phyloP scores from a whole-genome alignment of 1,140 invertebrate species.

The Neomicropteryx cornuta region DNA sequence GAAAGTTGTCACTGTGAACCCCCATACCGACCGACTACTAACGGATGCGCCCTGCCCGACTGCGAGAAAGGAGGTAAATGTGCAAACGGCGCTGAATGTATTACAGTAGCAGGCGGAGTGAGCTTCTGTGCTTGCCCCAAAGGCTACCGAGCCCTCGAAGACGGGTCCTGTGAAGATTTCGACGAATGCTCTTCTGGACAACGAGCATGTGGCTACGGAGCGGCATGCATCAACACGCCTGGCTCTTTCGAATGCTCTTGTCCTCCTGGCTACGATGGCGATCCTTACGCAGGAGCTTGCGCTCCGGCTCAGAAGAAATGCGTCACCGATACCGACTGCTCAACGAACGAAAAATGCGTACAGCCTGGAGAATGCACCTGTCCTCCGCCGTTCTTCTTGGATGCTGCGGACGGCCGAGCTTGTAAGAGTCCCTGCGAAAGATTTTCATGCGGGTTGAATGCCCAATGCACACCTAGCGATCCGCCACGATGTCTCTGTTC shows the following conservation, averaged over 20 bases:
- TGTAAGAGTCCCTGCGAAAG: conserved; percentile 84
- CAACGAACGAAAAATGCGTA: conserved; percentile 78
- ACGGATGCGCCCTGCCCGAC: conserved; percentile 71
- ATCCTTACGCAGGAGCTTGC: conserved; percentile 58
- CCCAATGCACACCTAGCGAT: conserved; percentile 81
- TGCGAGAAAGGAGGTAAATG: conserved; percentile 69
- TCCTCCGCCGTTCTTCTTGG: conserved; percentile 77
- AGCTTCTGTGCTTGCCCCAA: conserved; percentile 83
- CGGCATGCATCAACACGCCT: conserved; percentile 70
- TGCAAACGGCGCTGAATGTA: conserved; percentile 73
- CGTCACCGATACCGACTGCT: conserved; percentile 70
- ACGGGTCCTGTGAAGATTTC: conserved; percentile 72
- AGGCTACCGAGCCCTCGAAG: conserved; percentile 58
- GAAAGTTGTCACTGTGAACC: conserved; percentile 77
- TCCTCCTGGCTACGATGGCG: conserved; percentile 54
- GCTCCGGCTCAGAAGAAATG: conserved; percentile 71
- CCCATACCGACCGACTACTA: conserved; percentile 72
- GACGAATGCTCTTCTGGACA: conserved; percentile 71
- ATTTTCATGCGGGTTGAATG: conserved; percentile 84
- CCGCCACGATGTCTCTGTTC: conserved; percentile 81
- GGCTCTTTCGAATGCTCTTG: conserved; percentile 75
- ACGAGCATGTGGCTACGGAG: conserved; percentile 72
- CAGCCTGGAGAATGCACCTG: conserved; percentile 83
- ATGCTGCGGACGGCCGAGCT: conserved; percentile 64
- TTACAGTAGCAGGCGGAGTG: conserved; percentile 77